Conservation (phyloP, 2,888 invertebrate species). For the Meta bourneti region DNA sequence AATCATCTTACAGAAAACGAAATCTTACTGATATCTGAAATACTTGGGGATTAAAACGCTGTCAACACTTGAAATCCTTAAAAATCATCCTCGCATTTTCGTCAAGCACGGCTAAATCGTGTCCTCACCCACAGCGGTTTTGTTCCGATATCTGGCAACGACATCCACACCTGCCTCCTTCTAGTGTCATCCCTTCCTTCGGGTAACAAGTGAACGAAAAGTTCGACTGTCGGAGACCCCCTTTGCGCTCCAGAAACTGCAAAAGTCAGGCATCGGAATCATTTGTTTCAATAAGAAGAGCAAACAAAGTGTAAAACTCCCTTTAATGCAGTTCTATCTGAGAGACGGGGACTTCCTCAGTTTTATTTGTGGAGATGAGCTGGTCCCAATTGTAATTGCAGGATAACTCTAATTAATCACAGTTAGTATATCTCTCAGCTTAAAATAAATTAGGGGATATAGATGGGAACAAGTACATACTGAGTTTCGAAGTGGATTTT, state of each 20-base stretch:
- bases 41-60: too few relatives aligned
- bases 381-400: conserved; percentile 45
- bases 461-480: not conserved
- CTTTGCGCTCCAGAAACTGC: conserved; percentile 1
- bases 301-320: conserved; percentile 57
- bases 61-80: too few relatives aligned
- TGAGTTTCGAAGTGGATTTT: not conserved
- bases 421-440: conserved; percentile 31
- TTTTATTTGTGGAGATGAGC: conserved; percentile 32
- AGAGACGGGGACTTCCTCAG: conserved; percentile 10
- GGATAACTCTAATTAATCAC: conserved; percentile 61
- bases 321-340: conserved; percentile 20
- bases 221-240: not conserved
- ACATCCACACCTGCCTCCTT: not conserved
- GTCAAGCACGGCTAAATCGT: not conserved
- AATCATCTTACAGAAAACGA: too few relatives aligned
- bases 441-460: conserved; percentile 8
- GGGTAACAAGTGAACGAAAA: conserved; percentile 14
- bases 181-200: not conserved
- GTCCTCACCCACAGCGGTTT: not conserved
- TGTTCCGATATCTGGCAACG: not conserved
- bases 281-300: conserved; percentile 59
- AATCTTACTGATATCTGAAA: too few relatives aligned
- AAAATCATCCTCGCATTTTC: too few relatives aligned
- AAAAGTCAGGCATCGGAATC: conserved; percentile 21